These are phyloP conservation scores for Lepidonotus clava DNA, from an alignment of 2,888 invertebrate genomes.

Conservation along the genomic window DNA sequence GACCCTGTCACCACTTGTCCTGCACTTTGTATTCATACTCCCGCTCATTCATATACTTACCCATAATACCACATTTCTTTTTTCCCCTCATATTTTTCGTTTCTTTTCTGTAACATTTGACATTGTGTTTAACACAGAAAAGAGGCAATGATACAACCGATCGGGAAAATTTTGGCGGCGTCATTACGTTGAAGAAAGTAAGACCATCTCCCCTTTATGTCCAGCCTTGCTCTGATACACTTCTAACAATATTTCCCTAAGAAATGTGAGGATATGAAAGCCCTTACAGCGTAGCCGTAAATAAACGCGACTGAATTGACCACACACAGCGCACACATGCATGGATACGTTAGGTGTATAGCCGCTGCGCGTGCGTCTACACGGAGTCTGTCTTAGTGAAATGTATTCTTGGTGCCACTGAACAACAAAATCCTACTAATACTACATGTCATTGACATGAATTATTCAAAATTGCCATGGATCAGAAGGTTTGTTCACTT, in stretches of 20 bases:
- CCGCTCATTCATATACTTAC: background rate
- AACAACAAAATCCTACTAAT: no score
- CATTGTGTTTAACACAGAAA: conserved; percentile 52
- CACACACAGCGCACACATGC: no score
- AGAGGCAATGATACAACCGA: conserved; percentile 43
- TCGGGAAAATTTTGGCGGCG: conserved; percentile 48
- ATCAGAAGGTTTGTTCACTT: no score
- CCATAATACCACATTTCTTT: background rate
- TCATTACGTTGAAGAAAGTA: conserved; percentile 51
- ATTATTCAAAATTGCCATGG: no score
- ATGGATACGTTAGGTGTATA: no score
- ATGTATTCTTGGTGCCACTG: no score
- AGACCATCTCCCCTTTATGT: conserved; percentile 9
- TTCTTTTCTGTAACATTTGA: background rate
- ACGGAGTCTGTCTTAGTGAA: no score
- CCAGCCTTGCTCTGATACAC: conserved; percentile 41
- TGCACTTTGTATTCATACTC: background rate
- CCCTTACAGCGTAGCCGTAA: no score
- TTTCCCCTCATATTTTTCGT: background rate
- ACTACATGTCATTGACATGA: no score
- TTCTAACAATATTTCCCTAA: background rate
- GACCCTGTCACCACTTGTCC: background rate
- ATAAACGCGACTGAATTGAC: no score
- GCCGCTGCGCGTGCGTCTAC: no score
- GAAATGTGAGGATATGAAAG: no score